Conservation (phyloP, 2,888 invertebrate genomes). For the Pseudococcus jackbeardsleyi region DNA sequence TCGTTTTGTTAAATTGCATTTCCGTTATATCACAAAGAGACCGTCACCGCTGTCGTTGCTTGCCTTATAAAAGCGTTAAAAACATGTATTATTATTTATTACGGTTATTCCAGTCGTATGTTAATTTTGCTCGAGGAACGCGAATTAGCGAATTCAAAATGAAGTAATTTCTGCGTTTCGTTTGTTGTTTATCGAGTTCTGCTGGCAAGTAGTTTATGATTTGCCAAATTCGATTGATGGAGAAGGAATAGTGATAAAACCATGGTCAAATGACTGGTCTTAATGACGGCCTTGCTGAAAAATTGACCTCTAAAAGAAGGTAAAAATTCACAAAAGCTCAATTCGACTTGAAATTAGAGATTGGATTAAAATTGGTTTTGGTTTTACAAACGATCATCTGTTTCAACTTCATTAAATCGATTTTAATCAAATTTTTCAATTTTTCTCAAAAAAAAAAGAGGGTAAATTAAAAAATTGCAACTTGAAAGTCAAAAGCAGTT, state of each 20-base stretch:
- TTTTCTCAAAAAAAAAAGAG: no score
- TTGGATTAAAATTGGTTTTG: no score
- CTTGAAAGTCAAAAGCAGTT: no score
- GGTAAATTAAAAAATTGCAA: no score
- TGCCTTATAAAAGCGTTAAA: neutral
- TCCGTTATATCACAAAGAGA: slow-evolving; percentile 9
- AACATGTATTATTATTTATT: slow-evolving; percentile 13
- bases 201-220: neutral
- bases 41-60: neutral
- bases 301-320: no score
- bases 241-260: neutral
- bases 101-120: neutral
- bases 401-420: no score
- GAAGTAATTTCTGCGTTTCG: neutral
- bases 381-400: no score
- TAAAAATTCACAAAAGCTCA: no score
- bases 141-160: neutral
- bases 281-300: neutral
- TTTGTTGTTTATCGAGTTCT: neutral
- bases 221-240: neutral
- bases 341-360: no score
- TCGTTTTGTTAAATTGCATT: slow-evolving; percentile 19
- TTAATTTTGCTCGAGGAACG: neutral
- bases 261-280: neutral
- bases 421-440: no score